These are phyloP conservation scores for Nylanderia fulva DNA, from an alignment of 1,140 invertebrate genomes.

Conservation along the genomic window DNA sequence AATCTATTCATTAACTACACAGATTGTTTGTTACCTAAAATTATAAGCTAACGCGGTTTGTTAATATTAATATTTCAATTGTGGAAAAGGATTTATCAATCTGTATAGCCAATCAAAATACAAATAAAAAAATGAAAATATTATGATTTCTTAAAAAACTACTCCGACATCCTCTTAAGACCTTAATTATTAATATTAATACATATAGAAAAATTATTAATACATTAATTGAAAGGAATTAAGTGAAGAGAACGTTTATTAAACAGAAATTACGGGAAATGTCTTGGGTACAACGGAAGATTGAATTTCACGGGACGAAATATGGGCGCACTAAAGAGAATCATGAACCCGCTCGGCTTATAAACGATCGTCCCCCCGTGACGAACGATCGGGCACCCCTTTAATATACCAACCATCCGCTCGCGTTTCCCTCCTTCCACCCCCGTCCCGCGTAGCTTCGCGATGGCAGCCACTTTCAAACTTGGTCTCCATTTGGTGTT, in stretches of 20 bases:
- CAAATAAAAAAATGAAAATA: too few species aligned
- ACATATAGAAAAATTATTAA: neutral
- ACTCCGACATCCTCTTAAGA: too few species aligned
- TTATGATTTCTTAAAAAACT: too few species aligned
- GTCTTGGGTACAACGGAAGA: neutral
- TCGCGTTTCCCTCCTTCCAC: neutral
- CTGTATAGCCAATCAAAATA: too few species aligned
- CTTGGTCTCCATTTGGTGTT: conserved; percentile 65
- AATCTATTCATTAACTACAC: too few species aligned
- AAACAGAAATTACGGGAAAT: conserved; percentile 1
- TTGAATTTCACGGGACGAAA: conserved; percentile 51
- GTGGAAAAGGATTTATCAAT: too few species aligned
- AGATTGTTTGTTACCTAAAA: too few species aligned
- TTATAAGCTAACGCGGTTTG: too few species aligned
- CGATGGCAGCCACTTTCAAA: conserved; percentile 63
- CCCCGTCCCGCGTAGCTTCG: conserved; percentile 1
- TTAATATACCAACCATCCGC: conserved; percentile 55
- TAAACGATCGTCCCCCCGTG: conserved; percentile 53
- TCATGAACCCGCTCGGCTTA: conserved; percentile 47
- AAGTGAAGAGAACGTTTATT: neutral
- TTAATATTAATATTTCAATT: too few species aligned
- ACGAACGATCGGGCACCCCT: conserved; percentile 52
- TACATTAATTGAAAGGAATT: conserved; percentile 6
- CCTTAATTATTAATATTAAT: too few species aligned
- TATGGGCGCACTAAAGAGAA: conserved; percentile 18